Base-by-base conservation (phyloP, 2,888 invertebrate species). In the Cacoxenus indagator region DNA sequence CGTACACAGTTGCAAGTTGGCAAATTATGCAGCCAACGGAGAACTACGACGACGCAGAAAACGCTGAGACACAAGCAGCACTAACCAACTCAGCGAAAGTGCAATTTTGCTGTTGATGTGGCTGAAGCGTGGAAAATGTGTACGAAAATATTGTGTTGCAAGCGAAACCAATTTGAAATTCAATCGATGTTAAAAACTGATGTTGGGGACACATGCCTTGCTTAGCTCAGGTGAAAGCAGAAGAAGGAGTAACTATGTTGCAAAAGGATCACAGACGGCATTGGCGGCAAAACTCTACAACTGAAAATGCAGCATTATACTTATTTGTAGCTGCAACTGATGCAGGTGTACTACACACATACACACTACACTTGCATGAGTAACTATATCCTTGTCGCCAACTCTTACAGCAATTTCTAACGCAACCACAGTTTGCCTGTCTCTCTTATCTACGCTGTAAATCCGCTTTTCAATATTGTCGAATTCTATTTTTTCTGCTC, bases 101-200 rank as follows among this genome's bases (percentile, higher is more conserved):
- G 61, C 45, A 45, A 45, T 22, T 29, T n/a, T 29, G 24, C 4
- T 37, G 37, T 37, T 37, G 37, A 8, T 11, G 9, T 31, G 31
- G 24, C 9, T 5, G 9, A 17, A 29, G 24, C 8, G 54, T 14
- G 26, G 24, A 54, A 19, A 19, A 24, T 19, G 48, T 48, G 48
- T 48, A 6, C 5, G 48, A n/a, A n/a, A n/a, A n/a, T n/a, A n/a
- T n/a, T 6, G 48, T 17, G 48, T 48, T 19, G 19, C n/a, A 14
- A 19, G 48, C n/a, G 51, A 62, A 62, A 62, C 11, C 45, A 62
- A 62, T 62, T 62, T 62, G 14, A 43, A 62, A 62, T 62, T 22
- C 61, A 62, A 62, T 62, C 61, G 61, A 43, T 62, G 24, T 11
- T 4, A 57, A n/a, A 57, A 26, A 29, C 29, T 57, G n/a, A 11